Base-by-base conservation (phyloP, 2,797 vertebrate species). In the Microctenopoma steveboyesi region DNA sequence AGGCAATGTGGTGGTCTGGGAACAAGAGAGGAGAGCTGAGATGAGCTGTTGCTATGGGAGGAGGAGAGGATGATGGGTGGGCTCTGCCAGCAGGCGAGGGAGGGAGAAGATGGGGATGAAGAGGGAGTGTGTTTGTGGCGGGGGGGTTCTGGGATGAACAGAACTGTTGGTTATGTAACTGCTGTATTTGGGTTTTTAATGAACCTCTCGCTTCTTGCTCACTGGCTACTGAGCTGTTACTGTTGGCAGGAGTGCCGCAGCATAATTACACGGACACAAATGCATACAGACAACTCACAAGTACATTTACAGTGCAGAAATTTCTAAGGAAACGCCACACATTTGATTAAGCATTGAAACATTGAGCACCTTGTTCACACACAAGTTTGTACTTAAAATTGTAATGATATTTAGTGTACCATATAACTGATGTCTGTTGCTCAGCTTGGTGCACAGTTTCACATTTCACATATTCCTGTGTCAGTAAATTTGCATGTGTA, bases 131-230 rank as follows among this genome's bases (percentile, higher is more conserved):
- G 82, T 82, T 81, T 69, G 83, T 60, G 68, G 79, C 80, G 81
- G 47, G 79, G 40, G 84, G 84, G 80, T 73, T 84, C 82, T 88
- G 85, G 85, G 83, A 85, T 72, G 86, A 91, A 87, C 88, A 89
- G 84, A 87, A 84, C 81, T 76, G 78, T 76, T 79, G 83, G 90
- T 94, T 93, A 92, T 94, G 92, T 89, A 92, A 92, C 79, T 37
- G 67, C 82, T 81, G 86, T 85, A 81, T 88, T 92, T 88, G 84
- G 83, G 83, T 91, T 92, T 92, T 94, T 90, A 92, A 94, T 93
- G 89, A 94, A 90, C 72, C 80, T 86, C 91, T 78, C 86, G 93
- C 90, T 90, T 90, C 86, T 81, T 90, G 83, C 82, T 83, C 74
- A 77, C 87, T 88, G 89, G 89, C 91, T 82, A 70, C 82, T 68